Base-by-base conservation (phyloP, 2,797 vertebrate species). In the Luscinia luscinia region DNA sequence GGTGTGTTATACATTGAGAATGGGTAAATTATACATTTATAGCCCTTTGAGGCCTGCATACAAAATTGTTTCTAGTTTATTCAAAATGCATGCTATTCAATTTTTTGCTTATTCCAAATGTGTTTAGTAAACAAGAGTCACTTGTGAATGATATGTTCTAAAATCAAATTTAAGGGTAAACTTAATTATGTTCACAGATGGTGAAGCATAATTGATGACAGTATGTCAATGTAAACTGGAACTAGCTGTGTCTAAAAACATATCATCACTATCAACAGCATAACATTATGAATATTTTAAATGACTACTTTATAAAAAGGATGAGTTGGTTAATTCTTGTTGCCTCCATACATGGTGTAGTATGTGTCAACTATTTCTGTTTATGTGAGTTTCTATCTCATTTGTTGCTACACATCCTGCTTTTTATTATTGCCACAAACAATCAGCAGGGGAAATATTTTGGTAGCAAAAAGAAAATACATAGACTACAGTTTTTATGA, bases 131-230 rank as follows among this genome's bases (percentile, higher is more conserved):
- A 97, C 93, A 97, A 87, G 86, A 94, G 83, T 97, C 59, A 64
- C 80, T 97, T 96, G 94, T 97, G 91, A 98, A 95, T 96, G 82
- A 96, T 96, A 95, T 72, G 88, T 96, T 94, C 64, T 96, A 93
- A 98, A 97, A 97, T 96, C 84, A 96, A 96, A 97, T 97, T 95
- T 97, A 97, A 97, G 97, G 64, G 51, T 97, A 96, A 97, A 97
- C 70, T 96, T 97, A 98, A 97, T 97, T 97, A 97, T 82, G 80
- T 84, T 72, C 96, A 97, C 97, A 98, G 97, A 98, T 97, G 96
- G 97, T 96, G 75, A 96, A 96, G 74, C 92, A 95, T 97, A 97
- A 97, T 95, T 97, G 95, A 96, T 97, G 94, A 96, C 94, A 96
- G 94, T 93, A 95, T 95, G 90, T 95, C 96, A 96, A 52, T 92